phyloP scores from a whole-genome alignment of 2,888 invertebrate genomes.

The Ctena decussata region DNA sequence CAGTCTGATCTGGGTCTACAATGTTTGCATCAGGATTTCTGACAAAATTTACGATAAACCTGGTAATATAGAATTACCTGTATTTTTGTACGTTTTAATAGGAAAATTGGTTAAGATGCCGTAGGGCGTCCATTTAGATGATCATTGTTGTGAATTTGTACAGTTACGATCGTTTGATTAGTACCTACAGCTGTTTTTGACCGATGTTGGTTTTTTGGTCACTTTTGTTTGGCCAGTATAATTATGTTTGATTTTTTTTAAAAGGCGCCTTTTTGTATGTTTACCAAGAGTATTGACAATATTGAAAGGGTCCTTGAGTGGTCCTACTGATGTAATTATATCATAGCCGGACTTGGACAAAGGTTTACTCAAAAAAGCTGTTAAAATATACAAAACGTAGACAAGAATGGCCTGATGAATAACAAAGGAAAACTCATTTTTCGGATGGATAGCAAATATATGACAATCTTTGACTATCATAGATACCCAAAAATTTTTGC shows the following conservation, averaged over 20 bases:
- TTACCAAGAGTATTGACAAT: neutral
- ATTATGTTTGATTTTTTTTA: slow-evolving; percentile 11
- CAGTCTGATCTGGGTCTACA: no score
- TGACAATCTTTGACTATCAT: no score
- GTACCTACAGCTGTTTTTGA: slow-evolving; percentile 16
- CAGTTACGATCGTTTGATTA: neutral
- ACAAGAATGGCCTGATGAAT: neutral
- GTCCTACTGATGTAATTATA: neutral
- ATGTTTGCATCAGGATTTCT: no score
- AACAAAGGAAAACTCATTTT: no score
- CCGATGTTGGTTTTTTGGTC: slow-evolving; percentile 10
- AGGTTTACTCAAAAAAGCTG: neutral
- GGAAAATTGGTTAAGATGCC: slow-evolving; percentile 1
- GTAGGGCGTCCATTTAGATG: neutral
- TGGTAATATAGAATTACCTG: slow-evolving; percentile 13
- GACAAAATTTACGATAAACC: neutral
- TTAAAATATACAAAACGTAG: neutral
- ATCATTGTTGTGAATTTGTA: neutral
- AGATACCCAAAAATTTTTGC: no score
- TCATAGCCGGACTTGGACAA: neutral
- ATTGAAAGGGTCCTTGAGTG: neutral
- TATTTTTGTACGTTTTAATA: slow-evolving; percentile 8
- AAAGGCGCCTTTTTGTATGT: slow-evolving; percentile 10
- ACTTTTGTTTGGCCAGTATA: neutral
- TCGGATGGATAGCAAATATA: no score